phyloP scores from a whole-genome alignment of 2,888 invertebrate genomes.

The Xestia rhomboidea region DNA sequence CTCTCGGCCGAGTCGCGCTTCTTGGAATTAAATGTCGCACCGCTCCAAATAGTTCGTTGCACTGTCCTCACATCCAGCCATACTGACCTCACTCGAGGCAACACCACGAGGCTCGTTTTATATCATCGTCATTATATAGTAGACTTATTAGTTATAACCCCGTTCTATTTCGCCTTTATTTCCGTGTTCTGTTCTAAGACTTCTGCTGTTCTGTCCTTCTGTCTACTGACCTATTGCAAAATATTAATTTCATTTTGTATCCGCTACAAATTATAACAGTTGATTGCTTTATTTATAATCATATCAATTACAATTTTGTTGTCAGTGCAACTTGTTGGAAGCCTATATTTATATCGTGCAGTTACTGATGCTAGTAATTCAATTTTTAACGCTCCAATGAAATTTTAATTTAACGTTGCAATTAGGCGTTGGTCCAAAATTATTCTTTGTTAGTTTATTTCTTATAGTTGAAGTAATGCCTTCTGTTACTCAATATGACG shows the following conservation, averaged over 20 bases:
- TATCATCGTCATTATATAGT: constrained; percentile 23
- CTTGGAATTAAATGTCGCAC: constrained; percentile 80
- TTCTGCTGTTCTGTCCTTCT: constrained; percentile 25
- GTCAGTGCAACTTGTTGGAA: constrained; percentile 39
- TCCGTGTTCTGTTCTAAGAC: constrained; percentile 25
- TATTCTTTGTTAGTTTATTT: constrained; percentile 32
- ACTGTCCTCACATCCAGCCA: constrained; percentile 71
- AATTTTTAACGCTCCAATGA: constrained; percentile 39
- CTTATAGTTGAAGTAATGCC: constrained; percentile 19
- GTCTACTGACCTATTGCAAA: constrained; percentile 23
- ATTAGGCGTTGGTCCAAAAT: constrained; percentile 38
- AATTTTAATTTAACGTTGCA: constrained; percentile 36
- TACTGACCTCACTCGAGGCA: constrained; percentile 60
- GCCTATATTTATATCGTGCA: constrained; percentile 43
- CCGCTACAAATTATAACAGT: constrained; percentile 42
- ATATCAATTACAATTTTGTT: constrained; percentile 56
- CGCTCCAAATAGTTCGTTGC: constrained; percentile 85
- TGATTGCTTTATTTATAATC: constrained; percentile 58
- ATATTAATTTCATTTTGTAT: constrained; percentile 27
- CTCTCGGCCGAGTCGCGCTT: constrained; percentile 75
- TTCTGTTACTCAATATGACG: constrained; percentile 12
- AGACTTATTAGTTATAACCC: constrained; percentile 1
- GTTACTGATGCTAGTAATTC: constrained; percentile 52
- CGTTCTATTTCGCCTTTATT: constrained; percentile 20
- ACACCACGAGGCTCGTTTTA: constrained; percentile 34